Percentiles rank a stretch among this genome's conserved stretches.
Conservation (phyloP, 2,888 invertebrate genomes). For the Opisthograptis luteolata region DNA sequence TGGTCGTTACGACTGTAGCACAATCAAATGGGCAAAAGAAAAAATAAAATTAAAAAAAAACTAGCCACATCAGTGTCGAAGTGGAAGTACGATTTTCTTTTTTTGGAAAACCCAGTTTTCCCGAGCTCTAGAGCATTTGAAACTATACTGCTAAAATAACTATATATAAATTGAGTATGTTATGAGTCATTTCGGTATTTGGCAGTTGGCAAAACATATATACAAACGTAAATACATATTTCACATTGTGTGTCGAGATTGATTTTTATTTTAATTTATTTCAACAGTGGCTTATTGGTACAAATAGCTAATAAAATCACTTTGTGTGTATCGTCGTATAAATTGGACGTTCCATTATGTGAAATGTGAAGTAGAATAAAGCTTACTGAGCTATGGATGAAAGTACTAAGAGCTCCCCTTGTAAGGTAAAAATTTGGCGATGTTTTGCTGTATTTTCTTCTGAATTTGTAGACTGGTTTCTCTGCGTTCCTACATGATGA, state of each 20-base stretch:
- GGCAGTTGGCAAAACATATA: conserved; percentile 50
- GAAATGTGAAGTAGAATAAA: conserved; percentile 72
- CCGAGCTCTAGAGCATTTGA: conserved; percentile 6
- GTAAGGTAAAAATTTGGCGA: conserved; percentile 77
- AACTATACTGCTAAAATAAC: conserved; percentile 11
- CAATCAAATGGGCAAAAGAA: conserved; percentile 8
- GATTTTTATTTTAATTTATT: conserved; percentile 78
- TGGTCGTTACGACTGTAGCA: too few species aligned
- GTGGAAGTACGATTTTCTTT: conserved; percentile 37
- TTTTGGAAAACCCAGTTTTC: conserved; percentile 49
- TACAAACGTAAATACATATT: conserved; percentile 74
- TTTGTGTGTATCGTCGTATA: conserved; percentile 67
- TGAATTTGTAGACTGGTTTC: conserved; percentile 43
- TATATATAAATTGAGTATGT: conserved; percentile 30
- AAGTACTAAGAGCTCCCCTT: conserved; percentile 77
- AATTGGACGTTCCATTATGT: conserved; percentile 70
- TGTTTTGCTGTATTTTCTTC: conserved; percentile 53
- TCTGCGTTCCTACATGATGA: conserved; percentile 40
- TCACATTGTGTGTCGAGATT: conserved; percentile 73
- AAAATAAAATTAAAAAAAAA: conserved; percentile 22
- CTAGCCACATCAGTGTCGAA: conserved; percentile 45
- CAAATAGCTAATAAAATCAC: conserved; percentile 75
- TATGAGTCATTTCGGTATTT: conserved; percentile 42
- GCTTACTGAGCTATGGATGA: conserved; percentile 77
- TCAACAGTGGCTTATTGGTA: conserved; percentile 79